phyloP scores from a whole-genome alignment of 1,140 invertebrate species.

The Zaprionus capensis region DNA sequence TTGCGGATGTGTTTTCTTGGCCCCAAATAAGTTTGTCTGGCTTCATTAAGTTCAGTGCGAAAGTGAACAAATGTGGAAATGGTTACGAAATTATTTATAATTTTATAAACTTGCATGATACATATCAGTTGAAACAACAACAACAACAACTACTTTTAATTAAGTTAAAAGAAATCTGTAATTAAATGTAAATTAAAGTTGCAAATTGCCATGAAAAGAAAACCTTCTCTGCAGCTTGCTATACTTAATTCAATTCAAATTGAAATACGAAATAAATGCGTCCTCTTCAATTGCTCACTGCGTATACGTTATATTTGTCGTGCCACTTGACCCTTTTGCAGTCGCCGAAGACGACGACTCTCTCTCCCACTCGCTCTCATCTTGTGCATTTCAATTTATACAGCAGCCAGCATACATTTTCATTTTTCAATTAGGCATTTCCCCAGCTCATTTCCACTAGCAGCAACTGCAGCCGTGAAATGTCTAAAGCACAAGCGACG shows the following conservation, averaged over 20 bases:
- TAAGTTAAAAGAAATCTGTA: too few relatives aligned
- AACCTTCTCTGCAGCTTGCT: background rate
- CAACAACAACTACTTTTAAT: too few relatives aligned
- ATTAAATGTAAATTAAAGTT: too few relatives aligned
- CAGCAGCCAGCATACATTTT: slow-evolving; percentile 46
- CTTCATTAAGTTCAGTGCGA: slow-evolving; percentile 25
- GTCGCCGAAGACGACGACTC: background rate
- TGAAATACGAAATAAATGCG: background rate
- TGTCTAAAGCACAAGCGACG: slow-evolving; percentile 32
- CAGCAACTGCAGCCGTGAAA: slow-evolving; percentile 25
- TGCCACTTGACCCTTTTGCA: too few relatives aligned
- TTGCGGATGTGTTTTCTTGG: slow-evolving; percentile 20
- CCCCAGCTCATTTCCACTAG: slow-evolving; percentile 35
- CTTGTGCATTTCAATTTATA: slow-evolving; percentile 40
- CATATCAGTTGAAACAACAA: too few relatives aligned
- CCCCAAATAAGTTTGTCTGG: slow-evolving; percentile 30
- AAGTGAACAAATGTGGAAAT: background rate
- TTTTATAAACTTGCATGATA: too few relatives aligned
- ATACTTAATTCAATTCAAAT: background rate
- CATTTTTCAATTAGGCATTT: slow-evolving; percentile 70
- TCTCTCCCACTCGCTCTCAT: background rate
- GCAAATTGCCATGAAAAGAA: background rate
- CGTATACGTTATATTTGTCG: slow-evolving; percentile 1
- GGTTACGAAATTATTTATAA: background rate
- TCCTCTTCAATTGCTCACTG: background rate